These are phyloP conservation scores for Carcinoscorpius rotundicauda DNA, from an alignment of 1,140 invertebrate genomes.

Conservation along the genomic window DNA sequence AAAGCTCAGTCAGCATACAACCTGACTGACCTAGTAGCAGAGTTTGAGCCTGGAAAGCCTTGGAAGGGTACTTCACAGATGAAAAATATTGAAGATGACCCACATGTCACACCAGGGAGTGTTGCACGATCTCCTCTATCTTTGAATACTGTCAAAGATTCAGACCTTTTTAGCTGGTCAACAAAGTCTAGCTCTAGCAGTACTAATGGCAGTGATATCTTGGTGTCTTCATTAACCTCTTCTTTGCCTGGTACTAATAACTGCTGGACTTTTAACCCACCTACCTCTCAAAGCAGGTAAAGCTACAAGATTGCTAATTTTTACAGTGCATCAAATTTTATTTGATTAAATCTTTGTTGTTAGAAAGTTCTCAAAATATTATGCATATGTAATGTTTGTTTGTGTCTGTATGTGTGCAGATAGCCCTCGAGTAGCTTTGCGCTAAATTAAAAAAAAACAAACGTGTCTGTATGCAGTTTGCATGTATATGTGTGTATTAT, in stretches of 20 bases:
- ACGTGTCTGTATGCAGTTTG: no score
- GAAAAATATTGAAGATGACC: constrained; percentile 90
- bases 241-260: constrained; percentile 56
- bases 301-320: no score
- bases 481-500: no score
- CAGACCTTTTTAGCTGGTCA: constrained; percentile 50
- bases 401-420: no score
- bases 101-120: constrained; percentile 89
- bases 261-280: constrained; percentile 81
- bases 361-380: no score
- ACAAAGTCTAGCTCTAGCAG: constrained; percentile 42
- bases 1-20: constrained; percentile 34
- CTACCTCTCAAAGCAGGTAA: constrained; percentile 21
- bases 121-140: constrained; percentile 78
- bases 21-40: constrained; percentile 82
- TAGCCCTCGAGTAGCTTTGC: no score
- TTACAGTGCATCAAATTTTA: no score
- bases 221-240: constrained; percentile 40
- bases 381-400: no score
- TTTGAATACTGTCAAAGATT: constrained; percentile 72
- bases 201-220: constrained; percentile 36
- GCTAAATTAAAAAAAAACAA: no score
- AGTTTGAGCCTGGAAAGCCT: constrained; percentile 95
- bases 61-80: constrained; percentile 82
- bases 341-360: no score